Conservation (phyloP, 2,797 vertebrate species). For the Pseudochirops cupreus region DNA sequence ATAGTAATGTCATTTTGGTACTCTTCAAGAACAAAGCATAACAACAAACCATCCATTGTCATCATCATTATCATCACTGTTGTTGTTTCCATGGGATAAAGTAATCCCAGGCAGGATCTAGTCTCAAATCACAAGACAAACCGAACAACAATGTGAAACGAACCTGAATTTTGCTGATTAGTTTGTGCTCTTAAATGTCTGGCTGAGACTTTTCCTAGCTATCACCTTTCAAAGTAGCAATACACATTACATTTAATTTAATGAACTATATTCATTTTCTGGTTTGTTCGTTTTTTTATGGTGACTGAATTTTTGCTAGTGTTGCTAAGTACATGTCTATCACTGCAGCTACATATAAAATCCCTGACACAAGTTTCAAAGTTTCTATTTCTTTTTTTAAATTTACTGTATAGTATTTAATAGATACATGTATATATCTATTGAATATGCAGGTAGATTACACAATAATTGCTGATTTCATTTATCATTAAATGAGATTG, state of each 20-base stretch:
- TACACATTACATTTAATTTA: not conserved
- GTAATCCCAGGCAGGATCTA: too few relatives aligned
- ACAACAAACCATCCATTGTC: too few relatives aligned
- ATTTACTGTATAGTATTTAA: not conserved
- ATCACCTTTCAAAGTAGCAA: not conserved
- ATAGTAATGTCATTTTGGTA: too few relatives aligned
- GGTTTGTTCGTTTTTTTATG: not conserved
- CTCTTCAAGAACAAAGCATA: too few relatives aligned
- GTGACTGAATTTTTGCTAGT: not conserved
- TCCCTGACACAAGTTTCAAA: not conserved
- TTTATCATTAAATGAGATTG: slow-evolving; percentile 29
- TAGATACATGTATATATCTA: not conserved
- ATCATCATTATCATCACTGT: too few relatives aligned
- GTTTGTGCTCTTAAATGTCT: not conserved
- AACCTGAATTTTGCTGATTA: not conserved
- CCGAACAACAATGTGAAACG: not conserved
- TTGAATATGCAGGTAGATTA: not conserved
- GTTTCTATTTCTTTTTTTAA: not conserved
- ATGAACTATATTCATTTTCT: not conserved
- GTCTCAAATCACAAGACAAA: too few relatives aligned
- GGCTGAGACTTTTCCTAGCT: not conserved
- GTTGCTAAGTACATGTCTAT: not conserved
- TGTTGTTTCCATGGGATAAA: too few relatives aligned
- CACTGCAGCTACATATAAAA: not conserved
- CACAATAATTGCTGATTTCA: slow-evolving; percentile 48